Percentiles rank a stretch among this genome's conserved stretches.
Conservation (phyloP, 1,140 invertebrate genomes). For the Contarinia nasturtii region DNA sequence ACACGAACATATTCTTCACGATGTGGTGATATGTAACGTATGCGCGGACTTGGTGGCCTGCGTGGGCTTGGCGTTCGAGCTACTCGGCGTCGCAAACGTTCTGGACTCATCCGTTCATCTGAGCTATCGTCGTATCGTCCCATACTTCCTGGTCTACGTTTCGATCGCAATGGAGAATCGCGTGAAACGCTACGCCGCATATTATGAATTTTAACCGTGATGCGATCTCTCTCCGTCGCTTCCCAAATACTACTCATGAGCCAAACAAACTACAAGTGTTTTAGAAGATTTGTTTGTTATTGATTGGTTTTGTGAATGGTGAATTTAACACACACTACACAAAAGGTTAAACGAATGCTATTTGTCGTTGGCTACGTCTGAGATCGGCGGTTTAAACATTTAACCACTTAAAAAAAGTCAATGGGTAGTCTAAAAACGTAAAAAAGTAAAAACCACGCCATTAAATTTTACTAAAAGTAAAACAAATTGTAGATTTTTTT, state of each 20-base stretch:
- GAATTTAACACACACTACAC: too few relatives aligned
- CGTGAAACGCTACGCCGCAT: constrained; percentile 74
- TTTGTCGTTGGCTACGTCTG: too few relatives aligned
- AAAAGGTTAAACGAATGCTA: too few relatives aligned
- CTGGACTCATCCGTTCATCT: constrained; percentile 62
- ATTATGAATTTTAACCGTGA: constrained; percentile 68
- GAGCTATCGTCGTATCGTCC: constrained; percentile 66
- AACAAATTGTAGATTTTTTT: too few relatives aligned
- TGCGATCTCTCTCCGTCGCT: constrained; percentile 39
- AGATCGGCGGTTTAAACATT: too few relatives aligned
- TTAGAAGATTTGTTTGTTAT: too few relatives aligned
- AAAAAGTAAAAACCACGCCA: too few relatives aligned
- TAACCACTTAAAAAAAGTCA: too few relatives aligned
- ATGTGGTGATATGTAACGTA: constrained; percentile 53
- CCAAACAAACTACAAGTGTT: constrained; percentile 2
- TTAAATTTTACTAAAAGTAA: too few relatives aligned
- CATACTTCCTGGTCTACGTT: constrained; percentile 53
- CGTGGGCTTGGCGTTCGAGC: constrained; percentile 53
- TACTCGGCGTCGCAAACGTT: constrained; percentile 51
- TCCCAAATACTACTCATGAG: constrained; percentile 23
- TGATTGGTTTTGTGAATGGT: too few relatives aligned
- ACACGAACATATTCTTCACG: constrained; percentile 54
- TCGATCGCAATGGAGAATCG: constrained; percentile 58
- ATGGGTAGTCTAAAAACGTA: too few relatives aligned
- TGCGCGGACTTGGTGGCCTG: too few relatives aligned